Percentiles rank a stretch among this genome's conserved stretches.
Conservation (phyloP, 2,113 vertebrate genomes). For the Dolichotis patagonum region DNA sequence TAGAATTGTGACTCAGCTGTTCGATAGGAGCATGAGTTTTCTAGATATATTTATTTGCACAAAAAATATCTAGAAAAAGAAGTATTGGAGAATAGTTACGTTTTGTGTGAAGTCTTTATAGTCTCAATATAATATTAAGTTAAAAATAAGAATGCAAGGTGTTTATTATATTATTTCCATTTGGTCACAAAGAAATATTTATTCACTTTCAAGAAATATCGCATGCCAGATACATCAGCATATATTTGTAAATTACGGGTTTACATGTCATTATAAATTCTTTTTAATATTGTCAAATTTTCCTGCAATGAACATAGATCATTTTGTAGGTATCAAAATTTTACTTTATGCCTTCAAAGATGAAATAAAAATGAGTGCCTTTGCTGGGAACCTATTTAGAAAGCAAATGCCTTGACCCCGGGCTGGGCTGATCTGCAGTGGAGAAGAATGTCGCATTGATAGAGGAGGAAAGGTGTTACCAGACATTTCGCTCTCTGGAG, state of each 20-base stretch:
- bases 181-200: neutral
- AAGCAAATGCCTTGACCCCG: neutral
- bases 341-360: neutral
- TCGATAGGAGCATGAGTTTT: neutral
- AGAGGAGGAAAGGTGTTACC: neutral
- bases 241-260: neutral
- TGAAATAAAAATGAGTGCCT: neutral
- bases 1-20: neutral
- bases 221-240: neutral
- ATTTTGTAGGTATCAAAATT: conserved; percentile 11
- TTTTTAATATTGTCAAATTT: neutral
- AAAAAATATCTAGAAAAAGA: neutral
- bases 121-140: neutral
- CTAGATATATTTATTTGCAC: neutral
- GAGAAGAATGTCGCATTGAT: neutral
- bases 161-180: neutral
- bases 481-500: neutral
- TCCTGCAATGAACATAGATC: neutral
- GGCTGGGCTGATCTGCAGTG: neutral
- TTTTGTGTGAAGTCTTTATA: neutral
- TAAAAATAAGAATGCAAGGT: neutral
- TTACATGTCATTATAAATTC: neutral
- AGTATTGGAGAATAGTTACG: neutral
- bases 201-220: neutral
- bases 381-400: neutral